Base-by-base conservation (phyloP, 2,888 invertebrate species). In the Vesta saturnalis region DNA sequence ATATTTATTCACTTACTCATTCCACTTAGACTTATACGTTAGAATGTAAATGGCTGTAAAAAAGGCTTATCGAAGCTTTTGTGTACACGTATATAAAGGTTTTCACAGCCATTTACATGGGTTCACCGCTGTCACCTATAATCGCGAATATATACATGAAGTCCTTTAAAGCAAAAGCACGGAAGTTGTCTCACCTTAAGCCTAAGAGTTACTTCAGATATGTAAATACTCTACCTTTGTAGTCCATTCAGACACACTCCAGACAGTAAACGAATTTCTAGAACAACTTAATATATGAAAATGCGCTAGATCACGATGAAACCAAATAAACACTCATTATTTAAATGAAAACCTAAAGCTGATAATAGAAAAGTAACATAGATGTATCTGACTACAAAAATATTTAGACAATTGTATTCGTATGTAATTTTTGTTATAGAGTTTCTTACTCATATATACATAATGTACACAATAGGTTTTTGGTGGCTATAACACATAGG, bases 1-100 rank as follows among this genome's bases (percentile, higher is more conserved):
- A 39, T 39, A 39, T 39, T 39, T 39, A 39, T 39, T 39, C n/a
- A 39, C 39, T 39, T 39, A 39, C n/a, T 39, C 39, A 39, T 39
- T 39, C 39, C n/a, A 1, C 39, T n/a, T 39, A 39, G n/a, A n/a
- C 39, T 39, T 39, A n/a, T 39, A 39, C 23, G 39, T 1, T 8
- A n/a, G 39, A 39, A 39, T 39, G 39, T 39, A 39, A 39, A 39
- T 39, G 3, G 39, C n/a, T 39, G 39, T 39, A 39, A 39, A 39
- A 39, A 6, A 39, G n/a, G 39, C 39, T 39, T 39, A 39, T 39
- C 39, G 39, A n/a, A 39, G 39, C n/a, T 39, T 39, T 39, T 39
- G 39, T 39, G n/a, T 39, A 30, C 10, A 39, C n/a, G n/a, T n/a
- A n/a, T 39, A 39, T 39, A 39, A 39, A 4, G 39, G 39, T 39